These are phyloP conservation scores for Leucoma salicis DNA, from an alignment of 2,888 invertebrate species.

Conservation along the genomic window DNA sequence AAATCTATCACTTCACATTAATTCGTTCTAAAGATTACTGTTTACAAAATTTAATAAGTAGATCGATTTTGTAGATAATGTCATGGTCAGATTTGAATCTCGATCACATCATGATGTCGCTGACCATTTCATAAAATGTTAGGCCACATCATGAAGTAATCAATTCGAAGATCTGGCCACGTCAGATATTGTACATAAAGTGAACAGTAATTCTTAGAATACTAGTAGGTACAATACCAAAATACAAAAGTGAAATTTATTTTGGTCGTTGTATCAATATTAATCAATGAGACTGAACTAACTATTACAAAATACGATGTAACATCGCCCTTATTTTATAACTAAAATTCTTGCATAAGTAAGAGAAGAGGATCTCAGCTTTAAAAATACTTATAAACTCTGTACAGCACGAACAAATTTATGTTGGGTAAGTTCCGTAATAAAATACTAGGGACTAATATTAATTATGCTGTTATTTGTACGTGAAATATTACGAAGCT, in stretches of 20 bases:
- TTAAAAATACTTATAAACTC: too few species aligned
- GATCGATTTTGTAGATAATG: too few species aligned
- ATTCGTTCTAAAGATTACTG: constrained; percentile 23
- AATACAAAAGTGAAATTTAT: constrained; percentile 32
- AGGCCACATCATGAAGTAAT: too few species aligned
- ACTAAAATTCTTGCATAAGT: constrained; percentile 29
- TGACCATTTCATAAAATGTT: too few species aligned
- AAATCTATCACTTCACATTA: constrained; percentile 1
- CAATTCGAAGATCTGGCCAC: too few species aligned
- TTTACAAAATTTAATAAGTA: constrained; percentile 9
- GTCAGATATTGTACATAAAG: not conserved
- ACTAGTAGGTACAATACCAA: constrained; percentile 21
- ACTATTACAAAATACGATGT: constrained; percentile 15
- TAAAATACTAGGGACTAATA: too few species aligned
- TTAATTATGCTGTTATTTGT: not conserved
- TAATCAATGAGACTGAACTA: constrained; percentile 13
- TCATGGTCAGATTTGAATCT: too few species aligned
- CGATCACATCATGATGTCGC: too few species aligned
- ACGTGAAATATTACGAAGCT: constrained; percentile 10
- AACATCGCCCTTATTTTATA: constrained; percentile 23
- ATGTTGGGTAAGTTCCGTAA: too few species aligned
- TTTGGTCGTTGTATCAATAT: constrained; percentile 33
- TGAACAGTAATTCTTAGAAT: constrained; percentile 23
- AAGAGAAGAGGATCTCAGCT: too few species aligned
- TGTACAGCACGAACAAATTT: constrained; percentile 9